phyloP scores from a whole-genome alignment of 2,888 invertebrate species.

The Drosophila mimica region DNA sequence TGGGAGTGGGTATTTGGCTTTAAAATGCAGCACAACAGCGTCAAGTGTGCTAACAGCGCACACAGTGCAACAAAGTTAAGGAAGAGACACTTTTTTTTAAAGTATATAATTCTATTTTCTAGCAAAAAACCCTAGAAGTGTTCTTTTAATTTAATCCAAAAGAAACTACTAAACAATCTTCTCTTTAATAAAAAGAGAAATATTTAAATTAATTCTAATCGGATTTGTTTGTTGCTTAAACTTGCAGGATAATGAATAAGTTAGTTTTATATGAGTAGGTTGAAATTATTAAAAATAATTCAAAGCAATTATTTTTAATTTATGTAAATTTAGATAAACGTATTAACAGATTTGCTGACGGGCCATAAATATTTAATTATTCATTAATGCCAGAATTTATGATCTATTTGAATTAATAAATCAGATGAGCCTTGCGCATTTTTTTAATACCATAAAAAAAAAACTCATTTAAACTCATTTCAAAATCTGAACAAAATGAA shows the following conservation, averaged over 20 bases:
- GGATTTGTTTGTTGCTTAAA: neutral
- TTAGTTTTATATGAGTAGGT: neutral
- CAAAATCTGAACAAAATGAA: neutral
- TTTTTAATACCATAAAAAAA: neutral
- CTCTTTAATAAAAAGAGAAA: neutral
- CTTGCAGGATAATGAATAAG: neutral
- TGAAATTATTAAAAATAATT: neutral
- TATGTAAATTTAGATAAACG: neutral
- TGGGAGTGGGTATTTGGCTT: slow-evolving; percentile 27
- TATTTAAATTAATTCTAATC: too few species aligned
- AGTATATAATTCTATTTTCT: neutral
- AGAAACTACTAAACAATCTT: neutral
- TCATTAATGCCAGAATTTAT: neutral
- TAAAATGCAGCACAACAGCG: slow-evolving; percentile 18
- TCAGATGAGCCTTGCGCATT: too few species aligned
- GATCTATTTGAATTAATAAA: neutral
- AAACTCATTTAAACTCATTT: neutral
- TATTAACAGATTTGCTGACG: neutral
- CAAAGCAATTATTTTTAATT: too few species aligned
- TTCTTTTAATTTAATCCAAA: neutral
- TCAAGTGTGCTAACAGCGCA: slow-evolving; percentile 8
- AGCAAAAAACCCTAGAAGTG: neutral
- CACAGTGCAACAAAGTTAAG: slow-evolving; percentile 31
- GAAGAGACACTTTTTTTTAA: neutral
- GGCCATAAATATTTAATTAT: neutral